Base-by-base conservation (phyloP, 2,797 vertebrate species). In the Rallus crepitans region DNA sequence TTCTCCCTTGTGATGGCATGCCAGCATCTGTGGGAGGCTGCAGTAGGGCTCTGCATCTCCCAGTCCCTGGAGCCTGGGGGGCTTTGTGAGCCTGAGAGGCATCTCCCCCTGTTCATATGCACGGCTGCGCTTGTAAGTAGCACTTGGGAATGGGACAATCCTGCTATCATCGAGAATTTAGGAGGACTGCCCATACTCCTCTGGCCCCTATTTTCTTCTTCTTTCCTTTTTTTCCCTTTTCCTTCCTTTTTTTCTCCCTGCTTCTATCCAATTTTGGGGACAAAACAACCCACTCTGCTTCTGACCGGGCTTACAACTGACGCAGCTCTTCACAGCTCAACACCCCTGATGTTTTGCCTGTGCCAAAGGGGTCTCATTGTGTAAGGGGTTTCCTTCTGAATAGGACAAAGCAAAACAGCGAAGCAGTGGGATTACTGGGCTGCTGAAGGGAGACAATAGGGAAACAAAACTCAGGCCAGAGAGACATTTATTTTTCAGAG, bases 361-460 rank as follows among this genome's bases (percentile, higher is more conserved):
- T 88, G 89, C 94, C 95, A 95, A 90, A 93, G 80, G 87, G 91
- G 77, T 87, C 82, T 52, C 89, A 95, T 97, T 97, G 97, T 96
- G 68, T 86, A 66, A 95, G 68, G 93, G 73, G 90, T 93, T 97
- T 91, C 90, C 73, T 91, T 91, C 89, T 97, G 96, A 97, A 97
- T 96, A 96, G 96, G 69, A 86, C 90, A 94, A 89, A 95, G 93
- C 76, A 84, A 92, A 97, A 91, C 95, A 94, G 83, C 11, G 1
- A 73, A 96, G 89, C 89, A n/a, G 63, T 88, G 90, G 95, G 93
- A 96, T 97, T 96, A 96, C 90, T 92, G 79, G 89, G 82, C 94
- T 93, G 91, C 90, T 92, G 87, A 91, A 93, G 94, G 57, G 79
- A 95, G 61, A 97, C 96, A 96, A 97, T 96, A 72, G 94, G 80